A percentile compares a stretch with the other conserved stretches of the same genome.
Conservation (phyloP, 64 coral and sea anemone species). For the Anthopleura sola region DNA sequence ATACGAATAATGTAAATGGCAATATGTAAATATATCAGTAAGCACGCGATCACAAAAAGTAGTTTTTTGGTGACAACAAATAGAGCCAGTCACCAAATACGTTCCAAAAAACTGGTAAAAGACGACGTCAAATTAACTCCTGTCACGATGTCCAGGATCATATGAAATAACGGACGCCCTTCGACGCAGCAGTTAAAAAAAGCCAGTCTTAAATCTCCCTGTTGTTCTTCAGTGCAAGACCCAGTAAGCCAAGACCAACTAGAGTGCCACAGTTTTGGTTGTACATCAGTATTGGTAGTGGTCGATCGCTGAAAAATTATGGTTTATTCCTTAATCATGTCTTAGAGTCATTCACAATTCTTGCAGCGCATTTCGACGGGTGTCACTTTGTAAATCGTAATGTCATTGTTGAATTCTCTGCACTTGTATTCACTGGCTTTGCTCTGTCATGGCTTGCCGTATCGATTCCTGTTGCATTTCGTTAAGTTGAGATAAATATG, state of each 20-base stretch:
- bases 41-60: background rate
- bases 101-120: no score
- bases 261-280: background rate
- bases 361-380: background rate
- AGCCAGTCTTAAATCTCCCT: background rate
- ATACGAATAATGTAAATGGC: background rate
- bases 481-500: slow-evolving; percentile 11
- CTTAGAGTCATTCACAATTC: background rate
- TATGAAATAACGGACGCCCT: background rate
- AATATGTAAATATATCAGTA: background rate
- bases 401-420: background rate
- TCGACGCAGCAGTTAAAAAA: background rate
- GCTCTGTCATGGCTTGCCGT: slow-evolving; percentile 11
- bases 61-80: no score
- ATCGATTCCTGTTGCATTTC: slow-evolving; percentile 21
- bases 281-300: background rate
- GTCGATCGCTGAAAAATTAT: background rate
- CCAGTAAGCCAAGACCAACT: background rate
- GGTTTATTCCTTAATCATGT: background rate
- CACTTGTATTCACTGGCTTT: background rate
- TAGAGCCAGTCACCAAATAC: no score
- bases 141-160: no score
- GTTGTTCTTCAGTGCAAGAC: background rate
- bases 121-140: no score
- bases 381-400: background rate